phyloP scores from a whole-genome alignment of 2,113 vertebrate genomes.

The Phaethon lepturus region DNA sequence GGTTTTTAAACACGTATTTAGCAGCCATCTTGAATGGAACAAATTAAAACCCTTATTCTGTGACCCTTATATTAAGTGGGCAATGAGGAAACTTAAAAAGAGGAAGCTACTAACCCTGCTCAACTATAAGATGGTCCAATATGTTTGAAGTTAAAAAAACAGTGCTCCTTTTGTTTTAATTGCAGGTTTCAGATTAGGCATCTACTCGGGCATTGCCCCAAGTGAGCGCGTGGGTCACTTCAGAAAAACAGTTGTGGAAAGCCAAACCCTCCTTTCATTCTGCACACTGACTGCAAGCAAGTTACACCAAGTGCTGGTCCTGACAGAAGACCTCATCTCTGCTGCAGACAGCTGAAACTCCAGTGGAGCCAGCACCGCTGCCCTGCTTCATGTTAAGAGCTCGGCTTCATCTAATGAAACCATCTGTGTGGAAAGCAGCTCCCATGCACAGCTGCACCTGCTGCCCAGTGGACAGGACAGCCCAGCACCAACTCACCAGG shows the following conservation, averaged over 20 bases:
- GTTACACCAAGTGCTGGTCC: not conserved
- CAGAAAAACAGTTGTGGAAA: not conserved
- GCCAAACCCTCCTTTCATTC: not conserved
- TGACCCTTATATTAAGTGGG: not conserved
- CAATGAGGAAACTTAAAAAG: not conserved
- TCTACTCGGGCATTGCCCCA: not conserved
- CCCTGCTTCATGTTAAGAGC: not conserved
- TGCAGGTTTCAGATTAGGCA: not conserved
- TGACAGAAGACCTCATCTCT: not conserved
- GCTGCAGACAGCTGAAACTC: not conserved
- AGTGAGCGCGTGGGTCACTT: not conserved
- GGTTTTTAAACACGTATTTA: not conserved
- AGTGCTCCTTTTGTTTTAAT: not conserved
- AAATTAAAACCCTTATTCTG: not conserved
- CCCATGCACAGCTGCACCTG: not conserved
- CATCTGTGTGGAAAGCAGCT: not conserved
- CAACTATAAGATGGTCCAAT: not conserved
- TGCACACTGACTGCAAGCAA: not conserved
- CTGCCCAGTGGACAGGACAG: not conserved
- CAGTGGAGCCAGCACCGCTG: accelerated
- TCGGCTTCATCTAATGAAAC: not conserved
- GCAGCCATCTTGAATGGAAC: not conserved
- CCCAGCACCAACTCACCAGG: not conserved
- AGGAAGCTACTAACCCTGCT: not conserved
- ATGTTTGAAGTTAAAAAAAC: not conserved